phyloP scores from a whole-genome alignment of 2,797 vertebrate genomes.

The Taeniopygia guttata region DNA sequence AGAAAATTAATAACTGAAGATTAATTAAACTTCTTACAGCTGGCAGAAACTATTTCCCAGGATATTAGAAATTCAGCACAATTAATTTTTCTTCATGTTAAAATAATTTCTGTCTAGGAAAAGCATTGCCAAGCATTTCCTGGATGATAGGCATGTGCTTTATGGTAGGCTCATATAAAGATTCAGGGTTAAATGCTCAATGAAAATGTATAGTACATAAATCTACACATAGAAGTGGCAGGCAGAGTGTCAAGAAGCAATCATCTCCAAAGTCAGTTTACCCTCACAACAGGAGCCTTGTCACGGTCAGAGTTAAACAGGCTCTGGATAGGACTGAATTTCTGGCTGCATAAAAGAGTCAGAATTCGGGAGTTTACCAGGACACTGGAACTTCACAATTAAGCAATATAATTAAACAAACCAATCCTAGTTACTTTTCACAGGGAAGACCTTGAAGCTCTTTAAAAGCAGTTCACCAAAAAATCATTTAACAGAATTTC shows the following conservation, averaged over 20 bases:
- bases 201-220: constrained; percentile 62
- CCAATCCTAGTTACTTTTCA: not conserved
- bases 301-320: constrained; percentile 33
- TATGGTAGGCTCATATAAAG: constrained; percentile 33
- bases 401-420: not conserved
- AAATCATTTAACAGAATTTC: not conserved
- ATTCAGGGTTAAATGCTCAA: constrained; percentile 64
- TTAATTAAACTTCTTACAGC: constrained; percentile 4
- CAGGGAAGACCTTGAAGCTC: not conserved
- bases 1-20: constrained; percentile 9
- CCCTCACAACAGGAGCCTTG: constrained; percentile 49
- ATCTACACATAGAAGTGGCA: constrained; percentile 38
- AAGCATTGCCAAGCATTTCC: constrained; percentile 35
- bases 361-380: not conserved
- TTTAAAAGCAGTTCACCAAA: not conserved
- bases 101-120: constrained; percentile 22
- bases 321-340: not conserved
- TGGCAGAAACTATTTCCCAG: constrained; percentile 21
- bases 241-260: constrained; percentile 57
- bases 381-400: not conserved
- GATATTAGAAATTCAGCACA: not conserved
- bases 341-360: not conserved
- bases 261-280: constrained; percentile 48
- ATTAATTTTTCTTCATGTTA: constrained; percentile 30
- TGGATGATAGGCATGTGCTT: constrained; percentile 48